phyloP scores from a whole-genome alignment of 2,113 vertebrate species.

The human region GRCh38 chr18:60673001-60673500 shows the following conservation, averaged over 20 bases:
- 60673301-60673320: not conserved
- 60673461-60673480: slow-evolving; percentile 92
- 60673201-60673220: not conserved
- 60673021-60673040: not conserved
- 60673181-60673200: not conserved
- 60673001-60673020: not conserved
- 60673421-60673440: slow-evolving; percentile 92
- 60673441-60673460: slow-evolving; percentile 88
- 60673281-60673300: not conserved
- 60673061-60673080: not conserved
- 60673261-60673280: not conserved
- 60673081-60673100: not conserved
- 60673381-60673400: slow-evolving; percentile 93
- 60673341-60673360: slow-evolving; percentile 57
- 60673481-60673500: slow-evolving; percentile 90
- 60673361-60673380: slow-evolving; percentile 89
- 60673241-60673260: not conserved
- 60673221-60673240: accelerated
- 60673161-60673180: not conserved
- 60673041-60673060: not conserved
- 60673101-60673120: not conserved
- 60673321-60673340: not conserved
- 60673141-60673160: not conserved
- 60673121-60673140: not conserved
- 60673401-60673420: slow-evolving; percentile 90